Conservation (phyloP, 2,888 invertebrate genomes). For the Melangyna quadrimaculata region DNA sequence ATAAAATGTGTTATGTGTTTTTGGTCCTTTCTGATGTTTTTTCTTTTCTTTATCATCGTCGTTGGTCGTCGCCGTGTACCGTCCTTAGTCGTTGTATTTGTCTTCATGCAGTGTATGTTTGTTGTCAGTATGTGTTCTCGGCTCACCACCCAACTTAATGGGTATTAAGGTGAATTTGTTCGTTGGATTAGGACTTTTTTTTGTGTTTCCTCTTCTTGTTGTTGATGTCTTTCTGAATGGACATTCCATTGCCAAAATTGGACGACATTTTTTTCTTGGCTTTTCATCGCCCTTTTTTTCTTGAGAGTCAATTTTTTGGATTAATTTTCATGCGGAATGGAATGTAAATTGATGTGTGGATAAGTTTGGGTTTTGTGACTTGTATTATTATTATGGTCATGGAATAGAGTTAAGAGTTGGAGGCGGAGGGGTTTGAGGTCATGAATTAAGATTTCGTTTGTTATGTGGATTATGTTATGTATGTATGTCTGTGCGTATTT, state of each 20-base stretch:
- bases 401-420: neutral
- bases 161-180: conserved; percentile 71
- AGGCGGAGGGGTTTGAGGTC: conserved; percentile 5
- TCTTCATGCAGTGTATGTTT: neutral
- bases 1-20: conserved; percentile 64
- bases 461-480: conserved; percentile 28
- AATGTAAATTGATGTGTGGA: conserved; percentile 70
- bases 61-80: neutral
- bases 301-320: conserved; percentile 46
- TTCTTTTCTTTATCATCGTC: neutral
- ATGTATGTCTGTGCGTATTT: neutral
- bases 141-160: conserved; percentile 61
- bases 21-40: conserved; percentile 8
- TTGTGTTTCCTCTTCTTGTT: neutral
- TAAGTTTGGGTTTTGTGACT: conserved; percentile 47
- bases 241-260: conserved; percentile 58
- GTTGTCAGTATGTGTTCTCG: conserved; percentile 32
- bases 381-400: conserved; percentile 32
- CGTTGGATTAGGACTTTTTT: conserved; percentile 63
- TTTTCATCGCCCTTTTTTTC: conserved; percentile 23
- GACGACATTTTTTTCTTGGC: conserved; percentile 37
- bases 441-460: conserved; percentile 54
- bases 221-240: conserved; percentile 33
- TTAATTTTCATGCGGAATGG: conserved; percentile 66
- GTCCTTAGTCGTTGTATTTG: neutral